Base-by-base conservation (phyloP, 2,888 invertebrate genomes). In the Callyntrura guangdongensis region DNA sequence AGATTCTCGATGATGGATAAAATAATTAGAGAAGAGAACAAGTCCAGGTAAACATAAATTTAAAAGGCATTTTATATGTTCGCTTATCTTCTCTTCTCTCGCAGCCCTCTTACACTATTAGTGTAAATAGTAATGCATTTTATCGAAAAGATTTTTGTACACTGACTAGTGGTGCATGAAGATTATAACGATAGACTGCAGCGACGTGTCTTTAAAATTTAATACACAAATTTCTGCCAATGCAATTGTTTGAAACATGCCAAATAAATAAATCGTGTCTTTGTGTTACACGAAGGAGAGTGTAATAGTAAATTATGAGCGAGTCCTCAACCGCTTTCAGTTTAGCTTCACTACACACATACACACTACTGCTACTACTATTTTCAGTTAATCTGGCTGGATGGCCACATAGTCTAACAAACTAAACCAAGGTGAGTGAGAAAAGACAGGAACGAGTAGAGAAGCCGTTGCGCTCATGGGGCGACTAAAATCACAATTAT, bases 381-480 rank as follows among this genome's bases (percentile, higher is more conserved):
- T 5, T 2, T 53, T 53, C 64, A 22, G 59, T 59, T 59, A 59
- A 3, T 59, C 59, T 25, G 9, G 5, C 25, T 64, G 11, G 64
- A n/a, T 25, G 9, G 8, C n/a, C 22, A 59, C 36, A n/a, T 36
- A 36, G 36, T 36, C 36, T 36, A n/a, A n/a, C n/a, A n/a, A n/a
- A n/a, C n/a, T 53, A 17, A 67, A n/a, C n/a, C 67, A 27, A 67
- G 67, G 27, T 27, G n/a, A 67, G 67, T 27, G 20, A 67, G 67
- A 67, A 67, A 67, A 67, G 9, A 5, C 8, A 9, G 61, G 17
- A 61, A 61, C 17, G 17, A 27, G 12, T 17, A n/a, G 6, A 20
- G n/a, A 20, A 59, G 59, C 17, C n/a, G 14, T 61, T 61, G 61
- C 61, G 22, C 61, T 17, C 5, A 36, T 6, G 36, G 6, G 36